These are phyloP conservation scores for Oreocharis arfaki DNA, from an alignment of 2,113 vertebrate genomes.

Conservation along the genomic window DNA sequence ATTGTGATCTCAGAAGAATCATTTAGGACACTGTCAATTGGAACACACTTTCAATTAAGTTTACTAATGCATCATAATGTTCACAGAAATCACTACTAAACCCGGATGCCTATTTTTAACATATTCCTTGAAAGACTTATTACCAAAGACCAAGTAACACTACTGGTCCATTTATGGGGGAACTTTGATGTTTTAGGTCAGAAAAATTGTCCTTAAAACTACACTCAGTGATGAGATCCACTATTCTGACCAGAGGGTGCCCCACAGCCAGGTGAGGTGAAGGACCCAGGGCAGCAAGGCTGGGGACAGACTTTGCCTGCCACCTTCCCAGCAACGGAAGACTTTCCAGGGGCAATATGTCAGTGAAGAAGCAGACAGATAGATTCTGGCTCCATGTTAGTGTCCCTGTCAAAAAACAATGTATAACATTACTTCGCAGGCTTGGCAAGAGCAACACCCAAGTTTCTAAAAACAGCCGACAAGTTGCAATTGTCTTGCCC, in stretches of 20 bases:
- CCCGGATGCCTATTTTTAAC: not conserved
- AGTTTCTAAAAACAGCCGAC: not conserved
- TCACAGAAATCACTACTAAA: not conserved
- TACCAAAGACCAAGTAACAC: not conserved
- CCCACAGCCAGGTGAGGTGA: not conserved
- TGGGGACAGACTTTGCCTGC: not conserved
- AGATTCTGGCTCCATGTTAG: not conserved
- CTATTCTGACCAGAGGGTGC: not conserved
- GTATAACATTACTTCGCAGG: not conserved
- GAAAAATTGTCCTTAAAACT: not conserved
- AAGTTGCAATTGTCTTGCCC: not conserved
- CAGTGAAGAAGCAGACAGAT: not conserved
- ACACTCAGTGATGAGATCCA: not conserved
- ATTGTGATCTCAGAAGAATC: not conserved
- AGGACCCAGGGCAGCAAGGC: fast-evolving
- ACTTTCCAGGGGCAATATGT: not conserved
- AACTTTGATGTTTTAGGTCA: not conserved
- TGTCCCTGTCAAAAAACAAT: not conserved
- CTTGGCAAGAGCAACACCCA: not conserved
- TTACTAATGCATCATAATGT: not conserved
- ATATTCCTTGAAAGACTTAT: not conserved
- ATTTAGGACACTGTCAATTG: not conserved
- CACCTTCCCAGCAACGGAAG: not conserved
- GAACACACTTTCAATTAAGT: not conserved
- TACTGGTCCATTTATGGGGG: not conserved